Percentiles rank a stretch among this genome's conserved stretches.
phyloP scores from a whole-genome alignment of 2,797 vertebrate species.

The Euthynnus affinis region DNA sequence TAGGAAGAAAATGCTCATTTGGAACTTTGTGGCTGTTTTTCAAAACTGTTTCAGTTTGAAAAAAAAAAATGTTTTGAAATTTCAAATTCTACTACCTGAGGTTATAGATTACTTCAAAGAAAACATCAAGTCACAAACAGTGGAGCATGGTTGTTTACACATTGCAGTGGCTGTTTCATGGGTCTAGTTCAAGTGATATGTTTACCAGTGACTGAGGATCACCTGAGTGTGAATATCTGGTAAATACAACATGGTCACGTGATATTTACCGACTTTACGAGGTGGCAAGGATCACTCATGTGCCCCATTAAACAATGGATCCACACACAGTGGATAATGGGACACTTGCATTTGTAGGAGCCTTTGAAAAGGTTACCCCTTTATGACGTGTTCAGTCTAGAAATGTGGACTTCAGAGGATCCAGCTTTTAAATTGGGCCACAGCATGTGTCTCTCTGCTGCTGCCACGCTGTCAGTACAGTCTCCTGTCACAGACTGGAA shows the following conservation, averaged over 20 bases:
- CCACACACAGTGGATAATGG: background rate
- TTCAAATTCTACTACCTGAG: background rate
- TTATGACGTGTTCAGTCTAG: conserved; percentile 5
- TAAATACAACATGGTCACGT: conserved; percentile 18
- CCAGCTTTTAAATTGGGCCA: conserved; percentile 26
- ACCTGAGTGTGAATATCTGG: conserved; percentile 34
- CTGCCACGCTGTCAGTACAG: conserved; percentile 16
- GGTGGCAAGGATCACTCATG: background rate
- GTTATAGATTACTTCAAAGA: no score
- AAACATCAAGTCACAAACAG: background rate
- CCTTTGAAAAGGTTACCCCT: conserved; percentile 17
- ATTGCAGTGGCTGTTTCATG: background rate
- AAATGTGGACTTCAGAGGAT: conserved; percentile 32
- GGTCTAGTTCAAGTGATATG: conserved; percentile 36
- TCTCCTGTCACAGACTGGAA: conserved; percentile 10
- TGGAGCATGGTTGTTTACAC: conserved; percentile 1
- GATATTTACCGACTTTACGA: conserved; percentile 51
- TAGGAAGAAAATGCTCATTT: background rate
- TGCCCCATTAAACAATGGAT: conserved; percentile 14
- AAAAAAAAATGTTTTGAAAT: background rate
- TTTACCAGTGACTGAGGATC: conserved; percentile 33
- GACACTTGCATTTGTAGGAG: conserved; percentile 7
- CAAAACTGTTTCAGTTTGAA: background rate
- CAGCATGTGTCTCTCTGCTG: conserved; percentile 17
- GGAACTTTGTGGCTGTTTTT: background rate